These are phyloP conservation scores for Nycticryphes semicollaris DNA, from an alignment of 2,113 vertebrate species.

Conservation along the genomic window DNA sequence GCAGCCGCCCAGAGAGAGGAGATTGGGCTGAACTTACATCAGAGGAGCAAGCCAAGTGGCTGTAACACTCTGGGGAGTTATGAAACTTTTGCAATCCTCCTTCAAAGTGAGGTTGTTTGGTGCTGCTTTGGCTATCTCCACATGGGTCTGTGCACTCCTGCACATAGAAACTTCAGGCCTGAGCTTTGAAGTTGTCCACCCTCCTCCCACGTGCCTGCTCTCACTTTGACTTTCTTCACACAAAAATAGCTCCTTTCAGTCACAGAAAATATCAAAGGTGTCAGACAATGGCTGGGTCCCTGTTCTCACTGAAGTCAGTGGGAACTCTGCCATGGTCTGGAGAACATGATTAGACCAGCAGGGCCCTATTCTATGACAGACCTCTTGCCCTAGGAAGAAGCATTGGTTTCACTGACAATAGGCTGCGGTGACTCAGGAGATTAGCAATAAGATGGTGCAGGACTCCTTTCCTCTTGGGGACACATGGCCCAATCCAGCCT, in stretches of 20 bases:
- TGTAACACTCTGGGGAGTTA: not conserved
- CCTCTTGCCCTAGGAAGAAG: not conserved
- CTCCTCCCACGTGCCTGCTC: not conserved
- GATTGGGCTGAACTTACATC: not conserved
- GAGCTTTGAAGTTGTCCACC: constrained; percentile 45
- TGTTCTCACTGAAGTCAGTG: not conserved
- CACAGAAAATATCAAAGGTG: constrained; percentile 50
- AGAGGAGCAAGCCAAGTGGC: not conserved
- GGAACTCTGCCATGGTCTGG: not conserved
- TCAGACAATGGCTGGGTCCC: not conserved
- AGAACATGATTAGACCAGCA: not conserved
- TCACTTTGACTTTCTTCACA: constrained; percentile 2
- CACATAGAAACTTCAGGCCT: not conserved
- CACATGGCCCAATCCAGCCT: not conserved
- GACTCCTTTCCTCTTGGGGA: not conserved
- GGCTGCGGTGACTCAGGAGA: not conserved
- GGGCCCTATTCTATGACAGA: not conserved
- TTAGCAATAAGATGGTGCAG: not conserved
- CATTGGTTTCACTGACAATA: not conserved
- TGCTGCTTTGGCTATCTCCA: not conserved
- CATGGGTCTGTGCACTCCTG: not conserved
- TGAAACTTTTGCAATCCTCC: not conserved
- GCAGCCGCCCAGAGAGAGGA: not conserved
- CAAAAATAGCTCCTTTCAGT: not conserved
- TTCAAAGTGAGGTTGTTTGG: not conserved